Evolutionary conservation across 2,113 vertebrate species (phyloP).

Genomic region (Conger conger): DNA sequence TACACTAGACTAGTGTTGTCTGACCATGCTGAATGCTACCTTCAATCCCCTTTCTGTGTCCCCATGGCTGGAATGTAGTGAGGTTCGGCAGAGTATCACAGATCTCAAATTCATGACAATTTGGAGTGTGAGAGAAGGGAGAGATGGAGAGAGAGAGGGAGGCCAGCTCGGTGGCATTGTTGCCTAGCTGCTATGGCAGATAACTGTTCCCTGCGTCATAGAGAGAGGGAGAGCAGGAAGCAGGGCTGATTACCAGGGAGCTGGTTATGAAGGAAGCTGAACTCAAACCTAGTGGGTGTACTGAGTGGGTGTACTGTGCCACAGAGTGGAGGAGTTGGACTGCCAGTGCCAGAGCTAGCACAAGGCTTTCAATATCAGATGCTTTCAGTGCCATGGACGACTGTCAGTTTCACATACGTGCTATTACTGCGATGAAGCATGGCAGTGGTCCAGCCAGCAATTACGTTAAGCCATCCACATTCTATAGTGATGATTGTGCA

Average conservation of each 20-base stretch:
- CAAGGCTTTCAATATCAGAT: background rate
- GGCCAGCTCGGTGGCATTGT: background rate
- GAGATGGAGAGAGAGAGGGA: background rate
- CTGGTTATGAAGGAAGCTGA: background rate
- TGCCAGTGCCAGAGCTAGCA: background rate
- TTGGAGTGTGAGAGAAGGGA: background rate
- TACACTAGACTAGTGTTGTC: background rate
- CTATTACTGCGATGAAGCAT: background rate
- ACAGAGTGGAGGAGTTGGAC: background rate
- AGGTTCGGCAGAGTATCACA: background rate
- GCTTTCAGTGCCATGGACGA: background rate
- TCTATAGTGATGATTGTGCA: background rate
- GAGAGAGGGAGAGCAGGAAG: background rate
- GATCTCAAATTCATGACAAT: conserved; percentile 3
- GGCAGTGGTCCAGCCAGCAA: background rate
- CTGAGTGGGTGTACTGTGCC: background rate
- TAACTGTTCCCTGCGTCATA: conserved; percentile 7
- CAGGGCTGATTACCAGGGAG: background rate
- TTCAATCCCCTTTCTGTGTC: background rate
- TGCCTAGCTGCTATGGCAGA: background rate
- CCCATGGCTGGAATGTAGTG: background rate
- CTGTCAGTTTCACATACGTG: background rate
- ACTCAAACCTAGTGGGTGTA: background rate
- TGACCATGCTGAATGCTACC: background rate
- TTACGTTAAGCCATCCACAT: background rate